Base-by-base conservation (phyloP, 2,888 invertebrate genomes). In the Meteorus cinctellus region DNA sequence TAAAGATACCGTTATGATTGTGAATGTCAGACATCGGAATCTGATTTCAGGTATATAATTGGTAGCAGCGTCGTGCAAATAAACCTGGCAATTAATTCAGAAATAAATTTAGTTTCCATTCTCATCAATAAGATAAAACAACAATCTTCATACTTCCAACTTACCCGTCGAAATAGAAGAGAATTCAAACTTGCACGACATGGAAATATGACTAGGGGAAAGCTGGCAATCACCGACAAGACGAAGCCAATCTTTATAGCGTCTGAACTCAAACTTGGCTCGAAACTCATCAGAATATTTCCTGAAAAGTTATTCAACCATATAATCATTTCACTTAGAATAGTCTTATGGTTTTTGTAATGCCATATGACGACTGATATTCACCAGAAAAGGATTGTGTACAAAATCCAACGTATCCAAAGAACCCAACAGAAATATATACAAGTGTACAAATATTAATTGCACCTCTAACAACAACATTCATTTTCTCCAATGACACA, bases 161-260 rank as follows among this genome's bases (percentile, higher is more conserved):
- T 79, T 80, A 84, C 84, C 78, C 82, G 80, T 67, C 83, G 82
- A 74, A 96, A 98, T 6, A 98, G 90, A 76, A 99, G 92, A 0
- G 98, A 98, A 91, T 97, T 96, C 31, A 99, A 91, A 87, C 98
- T 97, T 14, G 96, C 96, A 77, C 99, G 91, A 87, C 98, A 98
- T 0, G 99, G 99, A 90, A 98, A 98, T 88, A 99, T 96, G 83
- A 98, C 96, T 80, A 99, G 92, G 0, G 99, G 99, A 90, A 99
- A 98, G 86, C 98, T 98, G 88, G 98, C 96, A 19, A 98, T 98
- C 41, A 99, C 93, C 0, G 98, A 98, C 84, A 98, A 91, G 10
- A 98, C 95, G 91, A 99, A 99, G 34, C 98, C 97, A 80, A 98
- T 92, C 92, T 98, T 98, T 85, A 98, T 96, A 76, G 96, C 92